A percentile compares a stretch with the other conserved stretches of the same genome.
These are phyloP conservation scores for Rhea americana DNA, from an alignment of 2,113 vertebrate species.

Conservation along the genomic window DNA sequence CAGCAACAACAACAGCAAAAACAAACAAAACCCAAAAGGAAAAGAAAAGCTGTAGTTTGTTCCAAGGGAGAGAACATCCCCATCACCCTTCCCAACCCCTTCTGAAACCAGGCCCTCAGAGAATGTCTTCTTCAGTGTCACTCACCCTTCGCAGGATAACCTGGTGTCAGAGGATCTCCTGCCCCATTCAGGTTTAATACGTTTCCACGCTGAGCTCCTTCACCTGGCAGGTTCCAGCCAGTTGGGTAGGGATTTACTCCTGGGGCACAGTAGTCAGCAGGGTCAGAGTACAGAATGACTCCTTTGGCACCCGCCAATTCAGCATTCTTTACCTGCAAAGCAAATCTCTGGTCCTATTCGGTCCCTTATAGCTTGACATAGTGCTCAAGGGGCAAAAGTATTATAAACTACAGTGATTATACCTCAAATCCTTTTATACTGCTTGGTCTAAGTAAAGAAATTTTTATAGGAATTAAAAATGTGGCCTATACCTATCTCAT, in stretches of 20 bases:
- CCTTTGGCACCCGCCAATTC: conserved; percentile 87
- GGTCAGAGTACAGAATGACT: conserved; percentile 93
- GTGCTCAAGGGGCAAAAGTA: background rate
- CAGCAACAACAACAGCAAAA: background rate
- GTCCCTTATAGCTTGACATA: background rate
- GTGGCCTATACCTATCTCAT: background rate
- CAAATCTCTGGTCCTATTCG: background rate
- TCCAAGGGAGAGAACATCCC: background rate
- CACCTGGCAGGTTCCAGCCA: conserved; percentile 93
- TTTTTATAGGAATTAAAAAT: background rate
- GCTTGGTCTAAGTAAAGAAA: background rate
- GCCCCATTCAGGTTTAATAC: conserved; percentile 92
- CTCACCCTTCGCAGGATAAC: conserved; percentile 95
- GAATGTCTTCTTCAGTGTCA: background rate
- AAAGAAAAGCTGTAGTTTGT: background rate
- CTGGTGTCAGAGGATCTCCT: conserved; percentile 94
- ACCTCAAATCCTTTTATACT: background rate
- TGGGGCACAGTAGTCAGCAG: conserved; percentile 87
- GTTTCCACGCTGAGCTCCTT: conserved; percentile 92
- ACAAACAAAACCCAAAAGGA: background rate
- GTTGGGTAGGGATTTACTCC: conserved; percentile 87
- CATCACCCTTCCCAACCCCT: background rate
- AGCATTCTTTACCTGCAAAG: conserved; percentile 91
- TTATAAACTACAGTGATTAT: background rate
- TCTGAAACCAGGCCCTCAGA: background rate